Percentiles rank a stretch among this genome's conserved stretches.
Evolutionary conservation across 2,113 vertebrate species (phyloP).

Genomic region (Furnarius figulus): DNA sequence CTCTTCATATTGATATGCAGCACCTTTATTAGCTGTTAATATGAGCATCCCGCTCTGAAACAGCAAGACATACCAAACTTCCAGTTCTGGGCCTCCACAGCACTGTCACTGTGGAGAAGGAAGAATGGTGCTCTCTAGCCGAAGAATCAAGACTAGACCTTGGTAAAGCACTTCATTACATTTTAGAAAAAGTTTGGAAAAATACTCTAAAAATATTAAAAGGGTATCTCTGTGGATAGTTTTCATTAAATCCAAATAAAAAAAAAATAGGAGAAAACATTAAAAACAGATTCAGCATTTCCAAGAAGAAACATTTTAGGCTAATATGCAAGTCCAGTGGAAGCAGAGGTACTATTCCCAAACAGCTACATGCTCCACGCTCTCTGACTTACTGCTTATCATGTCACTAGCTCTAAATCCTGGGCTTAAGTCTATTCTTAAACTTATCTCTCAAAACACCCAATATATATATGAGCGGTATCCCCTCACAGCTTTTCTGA

Average conservation of each 20-base stretch:
- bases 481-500: neutral
- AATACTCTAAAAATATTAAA: neutral
- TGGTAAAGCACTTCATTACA: neutral
- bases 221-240: neutral
- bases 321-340: fast-evolving
- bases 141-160: neutral
- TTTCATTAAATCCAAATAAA: neutral
- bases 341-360: neutral
- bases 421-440: neutral
- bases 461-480: neutral
- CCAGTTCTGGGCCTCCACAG: neutral
- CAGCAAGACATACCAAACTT: neutral
- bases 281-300: neutral
- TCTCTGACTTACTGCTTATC: neutral
- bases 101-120: neutral
- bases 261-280: neutral
- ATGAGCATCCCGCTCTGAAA: neutral
- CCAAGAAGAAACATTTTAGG: neutral
- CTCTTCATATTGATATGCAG: neutral
- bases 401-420: neutral
- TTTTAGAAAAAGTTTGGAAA: neutral
- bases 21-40: neutral
- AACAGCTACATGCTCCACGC: neutral
- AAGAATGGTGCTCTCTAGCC: neutral
- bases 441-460: neutral